These are phyloP conservation scores for Phlogophora meticulosa DNA, from an alignment of 2,888 invertebrate genomes.

Conservation along the genomic window DNA sequence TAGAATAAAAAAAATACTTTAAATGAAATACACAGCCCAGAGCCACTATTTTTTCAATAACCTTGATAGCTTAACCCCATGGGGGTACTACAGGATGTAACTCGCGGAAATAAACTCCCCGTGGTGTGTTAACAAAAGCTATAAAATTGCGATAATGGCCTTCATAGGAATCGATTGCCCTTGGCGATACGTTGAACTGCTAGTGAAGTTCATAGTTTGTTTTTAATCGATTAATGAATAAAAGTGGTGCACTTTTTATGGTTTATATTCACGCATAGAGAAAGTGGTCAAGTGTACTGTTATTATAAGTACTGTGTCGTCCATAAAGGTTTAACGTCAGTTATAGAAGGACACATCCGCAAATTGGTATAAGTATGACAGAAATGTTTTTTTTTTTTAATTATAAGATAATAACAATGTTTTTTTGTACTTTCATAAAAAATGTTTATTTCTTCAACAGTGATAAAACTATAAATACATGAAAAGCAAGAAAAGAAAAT, in stretches of 20 bases:
- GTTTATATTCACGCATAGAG: background rate
- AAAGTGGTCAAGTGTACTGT: background rate
- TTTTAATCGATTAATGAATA: slow-evolving; percentile 28
- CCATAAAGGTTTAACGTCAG: too few species aligned
- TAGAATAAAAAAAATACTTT: background rate
- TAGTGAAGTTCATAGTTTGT: slow-evolving; percentile 11
- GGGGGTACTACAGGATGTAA: slow-evolving; percentile 9
- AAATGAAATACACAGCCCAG: background rate
- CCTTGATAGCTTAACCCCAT: background rate
- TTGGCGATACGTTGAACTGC: slow-evolving; percentile 31
- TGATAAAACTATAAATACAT: too few species aligned
- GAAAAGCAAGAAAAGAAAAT: too few species aligned
- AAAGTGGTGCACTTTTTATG: background rate
- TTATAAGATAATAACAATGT: too few species aligned
- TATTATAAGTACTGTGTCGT: background rate
- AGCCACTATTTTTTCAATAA: background rate
- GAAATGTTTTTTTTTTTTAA: too few species aligned
- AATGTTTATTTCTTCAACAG: too few species aligned
- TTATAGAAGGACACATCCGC: background rate
- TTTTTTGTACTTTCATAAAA: too few species aligned
- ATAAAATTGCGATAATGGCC: slow-evolving; percentile 35
- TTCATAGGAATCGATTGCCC: slow-evolving; percentile 45
- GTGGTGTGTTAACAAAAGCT: slow-evolving; percentile 14
- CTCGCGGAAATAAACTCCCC: background rate
- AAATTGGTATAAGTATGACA: too few species aligned